phyloP scores from a whole-genome alignment of 2,797 vertebrate genomes.

The Trichosurus vulpecula region DNA sequence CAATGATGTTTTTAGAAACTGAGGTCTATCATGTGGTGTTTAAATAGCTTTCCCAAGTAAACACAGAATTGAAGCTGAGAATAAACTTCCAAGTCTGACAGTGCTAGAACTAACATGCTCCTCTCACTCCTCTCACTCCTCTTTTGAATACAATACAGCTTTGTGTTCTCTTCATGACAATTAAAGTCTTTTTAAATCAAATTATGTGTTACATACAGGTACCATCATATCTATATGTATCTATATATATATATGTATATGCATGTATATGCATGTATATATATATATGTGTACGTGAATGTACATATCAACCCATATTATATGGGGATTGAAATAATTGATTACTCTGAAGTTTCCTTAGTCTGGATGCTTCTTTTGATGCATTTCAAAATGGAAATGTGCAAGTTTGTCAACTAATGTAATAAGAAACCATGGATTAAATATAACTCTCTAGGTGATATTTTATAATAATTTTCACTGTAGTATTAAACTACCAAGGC shows the following conservation, averaged over 20 bases:
- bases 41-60: too few relatives aligned
- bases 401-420: not conserved
- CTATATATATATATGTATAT: not conserved
- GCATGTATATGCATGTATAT: too few relatives aligned
- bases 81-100: too few relatives aligned
- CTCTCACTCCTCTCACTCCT: too few relatives aligned
- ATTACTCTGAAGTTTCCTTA: not conserved
- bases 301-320: not conserved
- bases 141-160: too few relatives aligned
- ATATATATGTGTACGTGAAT: too few relatives aligned
- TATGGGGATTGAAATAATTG: not conserved
- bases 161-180: too few relatives aligned
- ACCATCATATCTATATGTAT: not conserved
- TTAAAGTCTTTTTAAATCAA: not conserved
- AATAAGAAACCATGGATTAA: constrained; percentile 44
- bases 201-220: not conserved
- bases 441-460: constrained; percentile 35
- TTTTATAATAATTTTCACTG: not conserved
- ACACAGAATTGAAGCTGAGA: too few relatives aligned
- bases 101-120: too few relatives aligned
- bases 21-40: too few relatives aligned
- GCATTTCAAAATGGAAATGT: not conserved
- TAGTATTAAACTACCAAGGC: constrained; percentile 13
- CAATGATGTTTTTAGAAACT: too few relatives aligned
- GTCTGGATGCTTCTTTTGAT: not conserved